Evolutionary conservation across 2,888 invertebrate species (phyloP), one percentile per base, ranked within the genome.

Genomic region (Ischnus inquisitorius): DNA sequence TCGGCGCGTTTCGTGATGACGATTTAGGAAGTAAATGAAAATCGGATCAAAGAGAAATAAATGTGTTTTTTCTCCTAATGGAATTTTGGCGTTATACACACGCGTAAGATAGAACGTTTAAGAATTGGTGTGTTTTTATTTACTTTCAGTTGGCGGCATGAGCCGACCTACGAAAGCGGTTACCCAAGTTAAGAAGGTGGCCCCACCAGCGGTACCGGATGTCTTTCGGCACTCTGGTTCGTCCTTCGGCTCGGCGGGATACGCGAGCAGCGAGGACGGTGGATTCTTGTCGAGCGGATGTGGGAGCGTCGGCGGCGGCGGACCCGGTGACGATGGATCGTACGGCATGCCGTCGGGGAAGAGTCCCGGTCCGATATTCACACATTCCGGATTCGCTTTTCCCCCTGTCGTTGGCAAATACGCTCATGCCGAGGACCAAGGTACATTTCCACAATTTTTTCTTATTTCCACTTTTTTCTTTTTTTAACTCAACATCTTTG

Each of bases 101-200:
- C 12, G 0, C 28, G 28, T 34, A 16, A n/a, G 6, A n/a, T 62
- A n/a, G 78, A 43, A 48, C 48, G 39, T 57, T 51, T 67, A 51
- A 65, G n/a, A 41, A 22, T 81, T 80, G 76, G 64, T 79, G 85
- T 82, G 88, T 89, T 89, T 92, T 91, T 89, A 90, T 91, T 90
- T 90, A 92, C 91, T 95, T 95, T 76, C 95, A 97, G 97, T 97
- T 95, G 97, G 97, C 95, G 97, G 97, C 93, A 97, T 97, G 97
- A 97, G 96, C 94, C 97, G 97, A 95, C 96, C 97, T 91, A 96
- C 96, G 92, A 96, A 96, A 95, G 95, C 96, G 94, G 96, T 96
- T 94, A 96, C 97, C 93, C 97, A 97, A 94, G 97, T 97, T 92
- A 98, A 98, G 94, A 97, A 97, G 94, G 98, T 98, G 93, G 97